Evolutionary conservation across 2,797 vertebrate genomes (phyloP).

Genomic region (Lacerta agilis): DNA sequence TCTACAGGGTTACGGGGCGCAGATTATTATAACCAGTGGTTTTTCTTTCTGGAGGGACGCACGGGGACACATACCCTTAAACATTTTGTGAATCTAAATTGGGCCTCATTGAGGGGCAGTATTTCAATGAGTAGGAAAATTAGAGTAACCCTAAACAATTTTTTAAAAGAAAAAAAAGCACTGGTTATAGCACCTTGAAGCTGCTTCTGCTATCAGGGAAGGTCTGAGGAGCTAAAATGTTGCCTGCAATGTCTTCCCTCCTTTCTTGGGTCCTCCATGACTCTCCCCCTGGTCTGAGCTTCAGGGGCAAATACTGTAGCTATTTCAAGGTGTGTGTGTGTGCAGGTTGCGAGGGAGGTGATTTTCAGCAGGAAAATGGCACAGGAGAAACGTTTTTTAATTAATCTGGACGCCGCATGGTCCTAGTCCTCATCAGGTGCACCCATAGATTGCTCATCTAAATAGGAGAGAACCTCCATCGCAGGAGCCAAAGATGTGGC

Average conservation of each 20-base stretch:
- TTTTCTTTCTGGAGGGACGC: too few species aligned
- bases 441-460: background rate
- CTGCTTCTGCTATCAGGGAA: background rate
- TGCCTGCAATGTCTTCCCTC: background rate
- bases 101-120: too few species aligned
- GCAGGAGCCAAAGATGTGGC: background rate
- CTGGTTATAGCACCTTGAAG: background rate
- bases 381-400: background rate
- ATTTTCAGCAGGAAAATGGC: background rate
- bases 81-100: too few species aligned
- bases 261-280: background rate
- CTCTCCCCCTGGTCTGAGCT: background rate
- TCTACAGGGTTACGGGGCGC: background rate
- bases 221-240: background rate
- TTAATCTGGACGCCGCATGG: background rate
- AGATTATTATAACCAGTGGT: background rate
- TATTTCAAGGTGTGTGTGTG: background rate
- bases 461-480: background rate
- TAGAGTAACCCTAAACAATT: too few species aligned
- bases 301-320: background rate
- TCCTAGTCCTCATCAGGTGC: background rate
- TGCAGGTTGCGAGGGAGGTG: too few species aligned
- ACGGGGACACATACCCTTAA: too few species aligned
- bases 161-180: too few species aligned
- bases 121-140: too few species aligned